These are phyloP conservation scores for Ophioninae sp. DNA, from an alignment of 2,888 invertebrate species.

Conservation along the genomic window DNA sequence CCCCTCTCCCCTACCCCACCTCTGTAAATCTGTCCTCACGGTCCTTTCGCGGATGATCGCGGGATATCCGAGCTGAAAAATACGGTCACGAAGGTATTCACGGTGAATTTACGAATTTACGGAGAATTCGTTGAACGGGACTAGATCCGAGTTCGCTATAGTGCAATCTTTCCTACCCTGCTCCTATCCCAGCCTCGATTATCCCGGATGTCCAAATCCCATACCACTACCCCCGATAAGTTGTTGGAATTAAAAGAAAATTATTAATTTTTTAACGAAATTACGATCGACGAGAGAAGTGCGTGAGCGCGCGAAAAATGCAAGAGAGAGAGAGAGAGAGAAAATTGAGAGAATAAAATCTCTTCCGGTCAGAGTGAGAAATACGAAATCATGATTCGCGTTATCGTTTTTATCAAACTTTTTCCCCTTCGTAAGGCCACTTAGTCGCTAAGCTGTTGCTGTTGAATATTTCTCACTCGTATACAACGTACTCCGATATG, in stretches of 20 bases:
- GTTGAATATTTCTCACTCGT: constrained; percentile 79
- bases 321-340: constrained; percentile 1
- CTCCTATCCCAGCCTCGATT: neutral
- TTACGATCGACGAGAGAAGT: constrained; percentile 33
- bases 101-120: neutral
- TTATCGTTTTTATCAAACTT: constrained; percentile 77
- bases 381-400: constrained; percentile 78
- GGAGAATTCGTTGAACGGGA: constrained; percentile 31
- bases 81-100: neutral
- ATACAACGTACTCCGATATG: constrained; percentile 69
- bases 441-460: constrained; percentile 80
- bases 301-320: constrained; percentile 9
- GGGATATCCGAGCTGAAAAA: neutral
- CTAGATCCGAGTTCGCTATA: constrained; percentile 69
- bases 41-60: constrained; percentile 15
- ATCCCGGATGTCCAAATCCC: neutral
- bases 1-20: neutral
- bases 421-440: constrained; percentile 67
- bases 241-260: constrained; percentile 78
- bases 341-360: neutral
- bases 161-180: constrained; percentile 77
- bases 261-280: constrained; percentile 75
- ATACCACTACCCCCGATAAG: constrained; percentile 67
- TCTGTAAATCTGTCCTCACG: constrained; percentile 5
- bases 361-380: constrained; percentile 20